Conservation (phyloP, 2,797 vertebrate species). For the Anniella stebbinsi region DNA sequence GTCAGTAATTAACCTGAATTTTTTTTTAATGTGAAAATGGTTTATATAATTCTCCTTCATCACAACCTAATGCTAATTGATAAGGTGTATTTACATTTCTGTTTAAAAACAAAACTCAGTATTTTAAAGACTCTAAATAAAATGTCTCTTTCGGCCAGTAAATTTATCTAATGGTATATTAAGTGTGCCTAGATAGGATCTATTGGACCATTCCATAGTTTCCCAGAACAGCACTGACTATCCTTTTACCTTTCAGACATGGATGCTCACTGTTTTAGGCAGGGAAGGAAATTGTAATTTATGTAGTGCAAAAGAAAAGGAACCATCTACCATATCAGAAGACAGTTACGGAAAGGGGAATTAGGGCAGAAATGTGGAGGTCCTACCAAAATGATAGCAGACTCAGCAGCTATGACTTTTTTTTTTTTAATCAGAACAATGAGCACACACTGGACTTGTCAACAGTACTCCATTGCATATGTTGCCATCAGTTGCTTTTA, state of each 20-base stretch:
- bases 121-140: conserved; percentile 15
- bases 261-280: background rate
- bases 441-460: conserved; percentile 14
- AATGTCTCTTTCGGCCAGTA: background rate
- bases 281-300: background rate
- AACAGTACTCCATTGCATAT: background rate
- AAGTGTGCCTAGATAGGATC: conserved; percentile 16
- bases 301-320: background rate
- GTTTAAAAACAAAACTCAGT: background rate
- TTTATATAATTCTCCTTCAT: background rate
- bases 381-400: background rate
- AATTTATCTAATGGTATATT: conserved; percentile 4
- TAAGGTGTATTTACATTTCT: background rate
- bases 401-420: background rate
- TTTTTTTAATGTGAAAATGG: background rate
- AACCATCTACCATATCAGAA: background rate
- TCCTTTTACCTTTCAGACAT: background rate
- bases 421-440: background rate
- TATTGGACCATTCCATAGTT: background rate
- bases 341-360: background rate
- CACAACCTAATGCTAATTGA: background rate
- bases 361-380: background rate
- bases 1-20: background rate
- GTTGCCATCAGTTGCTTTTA: conserved; percentile 24
- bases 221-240: background rate